Conservation (phyloP, 2,888 invertebrate genomes). For the Melanchra persicariae region DNA sequence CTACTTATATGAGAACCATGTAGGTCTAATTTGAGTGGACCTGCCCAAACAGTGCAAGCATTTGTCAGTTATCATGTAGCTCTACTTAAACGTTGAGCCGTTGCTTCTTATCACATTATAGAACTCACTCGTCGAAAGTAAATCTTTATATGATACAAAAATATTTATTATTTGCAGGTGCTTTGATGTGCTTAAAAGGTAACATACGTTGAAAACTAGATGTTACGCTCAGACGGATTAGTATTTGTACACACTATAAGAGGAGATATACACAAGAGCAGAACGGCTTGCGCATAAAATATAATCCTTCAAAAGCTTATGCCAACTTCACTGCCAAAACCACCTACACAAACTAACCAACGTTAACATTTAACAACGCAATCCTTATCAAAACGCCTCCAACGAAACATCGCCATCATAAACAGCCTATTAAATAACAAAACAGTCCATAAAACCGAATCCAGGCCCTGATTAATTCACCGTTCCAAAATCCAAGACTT, state of each 20-base stretch:
- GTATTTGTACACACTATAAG: not conserved
- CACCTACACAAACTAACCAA: too few relatives aligned
- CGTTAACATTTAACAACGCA: conserved; percentile 8
- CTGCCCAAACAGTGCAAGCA: too few relatives aligned
- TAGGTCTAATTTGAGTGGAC: too few relatives aligned
- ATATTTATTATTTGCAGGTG: not conserved
- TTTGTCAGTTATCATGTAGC: too few relatives aligned
- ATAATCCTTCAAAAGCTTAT: not conserved
- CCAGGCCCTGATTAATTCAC: conserved; percentile 63
- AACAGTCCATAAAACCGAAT: conserved; percentile 64
- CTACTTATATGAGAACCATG: too few relatives aligned
- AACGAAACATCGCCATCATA: conserved; percentile 59
- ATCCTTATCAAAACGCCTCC: conserved; percentile 55
- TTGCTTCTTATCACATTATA: not conserved
- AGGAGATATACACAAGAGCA: not conserved
- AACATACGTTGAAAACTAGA: not conserved
- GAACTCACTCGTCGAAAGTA: not conserved
- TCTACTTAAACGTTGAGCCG: too few relatives aligned
- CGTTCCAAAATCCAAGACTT: conserved; percentile 64
- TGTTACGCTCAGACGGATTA: not conserved
- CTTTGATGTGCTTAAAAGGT: not conserved
- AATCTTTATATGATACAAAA: not conserved
- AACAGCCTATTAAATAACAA: conserved; percentile 63
- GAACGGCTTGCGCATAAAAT: accelerated
- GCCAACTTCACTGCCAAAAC: not conserved